Conservation (phyloP, 2,797 vertebrate species). For the Parotocinclus haroldoi region DNA sequence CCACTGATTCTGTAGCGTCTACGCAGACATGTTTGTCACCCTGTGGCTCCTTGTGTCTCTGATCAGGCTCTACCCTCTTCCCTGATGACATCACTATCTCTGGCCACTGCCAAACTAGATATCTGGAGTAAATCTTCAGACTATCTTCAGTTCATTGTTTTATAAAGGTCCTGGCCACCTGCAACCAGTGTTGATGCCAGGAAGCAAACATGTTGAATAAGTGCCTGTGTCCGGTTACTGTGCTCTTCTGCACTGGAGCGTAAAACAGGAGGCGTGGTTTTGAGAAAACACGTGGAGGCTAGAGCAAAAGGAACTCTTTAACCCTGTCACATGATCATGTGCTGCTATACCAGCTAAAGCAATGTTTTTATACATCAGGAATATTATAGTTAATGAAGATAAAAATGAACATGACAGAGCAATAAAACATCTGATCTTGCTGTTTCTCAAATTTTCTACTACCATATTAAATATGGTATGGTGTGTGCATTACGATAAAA, state of each 20-base stretch:
- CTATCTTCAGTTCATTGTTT: slow-evolving; percentile 33
- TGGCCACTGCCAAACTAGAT: slow-evolving; percentile 33
- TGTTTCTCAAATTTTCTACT: too few relatives aligned
- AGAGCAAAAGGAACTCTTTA: neutral
- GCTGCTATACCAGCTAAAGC: neutral
- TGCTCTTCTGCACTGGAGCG: slow-evolving; percentile 19
- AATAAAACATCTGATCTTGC: too few relatives aligned
- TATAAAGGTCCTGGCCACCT: slow-evolving; percentile 26
- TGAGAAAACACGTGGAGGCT: slow-evolving; percentile 10
- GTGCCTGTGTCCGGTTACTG: slow-evolving; percentile 3
- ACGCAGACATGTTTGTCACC: slow-evolving; percentile 17
- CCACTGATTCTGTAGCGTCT: slow-evolving; percentile 10
- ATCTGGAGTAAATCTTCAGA: slow-evolving; percentile 20
- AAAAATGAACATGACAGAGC: too few relatives aligned
- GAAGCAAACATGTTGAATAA: slow-evolving; percentile 26
- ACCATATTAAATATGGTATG: too few relatives aligned
- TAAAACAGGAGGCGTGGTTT: slow-evolving; percentile 5
- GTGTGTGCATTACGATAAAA: too few relatives aligned
- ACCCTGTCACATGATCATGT: neutral
- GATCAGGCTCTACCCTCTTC: slow-evolving; percentile 33
- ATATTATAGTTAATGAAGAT: neutral
- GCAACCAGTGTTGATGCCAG: slow-evolving; percentile 35
- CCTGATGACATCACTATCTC: slow-evolving; percentile 54
- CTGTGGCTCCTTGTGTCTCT: neutral
- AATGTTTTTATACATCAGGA: neutral